Evolutionary conservation across 2,113 vertebrate species (phyloP).

Genomic region (Mola mola): DNA sequence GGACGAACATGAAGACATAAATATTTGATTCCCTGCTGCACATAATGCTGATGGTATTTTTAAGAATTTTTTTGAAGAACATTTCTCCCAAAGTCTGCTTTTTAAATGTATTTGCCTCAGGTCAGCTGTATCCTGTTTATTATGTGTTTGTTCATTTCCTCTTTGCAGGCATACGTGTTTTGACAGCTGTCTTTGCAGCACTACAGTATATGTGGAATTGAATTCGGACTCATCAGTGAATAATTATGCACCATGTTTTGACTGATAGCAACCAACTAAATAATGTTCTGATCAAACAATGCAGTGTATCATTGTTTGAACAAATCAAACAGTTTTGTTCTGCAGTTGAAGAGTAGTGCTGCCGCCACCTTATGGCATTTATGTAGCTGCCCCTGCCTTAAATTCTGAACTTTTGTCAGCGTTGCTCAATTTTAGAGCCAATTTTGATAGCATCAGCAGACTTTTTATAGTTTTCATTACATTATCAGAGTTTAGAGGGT

Average conservation of each 20-base stretch:
- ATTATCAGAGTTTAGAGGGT: too few species aligned
- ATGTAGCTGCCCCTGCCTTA: not conserved
- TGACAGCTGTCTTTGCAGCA: too few species aligned
- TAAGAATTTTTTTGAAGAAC: too few species aligned
- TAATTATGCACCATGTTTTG: not conserved
- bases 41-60: too few species aligned
- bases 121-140: not conserved
- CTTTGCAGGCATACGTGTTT: not conserved
- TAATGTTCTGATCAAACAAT: not conserved
- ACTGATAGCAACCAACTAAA: not conserved
- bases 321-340: not conserved
- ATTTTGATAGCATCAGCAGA: too few species aligned
- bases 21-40: too few species aligned
- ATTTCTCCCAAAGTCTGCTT: too few species aligned
- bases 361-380: constrained; percentile 36
- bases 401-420: too few species aligned
- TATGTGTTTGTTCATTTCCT: not conserved
- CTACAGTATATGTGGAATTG: not conserved
- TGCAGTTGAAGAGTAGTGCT: not conserved
- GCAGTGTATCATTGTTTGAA: not conserved
- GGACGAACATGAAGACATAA: too few species aligned
- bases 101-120: too few species aligned
- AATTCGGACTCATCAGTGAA: not conserved
- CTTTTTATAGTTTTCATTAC: too few species aligned
- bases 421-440: too few species aligned